Conservation (phyloP, 1,140 invertebrate species). For the Cherax quadricarinatus region DNA sequence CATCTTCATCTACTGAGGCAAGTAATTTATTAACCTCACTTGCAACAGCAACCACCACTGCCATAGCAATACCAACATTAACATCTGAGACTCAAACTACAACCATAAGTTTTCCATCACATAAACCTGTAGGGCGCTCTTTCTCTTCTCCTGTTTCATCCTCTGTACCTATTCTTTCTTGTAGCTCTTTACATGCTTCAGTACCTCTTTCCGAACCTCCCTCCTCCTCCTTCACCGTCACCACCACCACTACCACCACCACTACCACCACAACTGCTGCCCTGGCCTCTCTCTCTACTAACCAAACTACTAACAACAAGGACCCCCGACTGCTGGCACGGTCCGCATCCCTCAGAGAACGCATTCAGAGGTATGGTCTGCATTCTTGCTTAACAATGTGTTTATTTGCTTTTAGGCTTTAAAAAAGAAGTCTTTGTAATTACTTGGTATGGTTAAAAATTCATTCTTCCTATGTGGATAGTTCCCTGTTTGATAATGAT, state of each 20-base stretch:
- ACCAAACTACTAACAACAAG: constrained; percentile 69
- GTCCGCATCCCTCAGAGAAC: constrained; percentile 68
- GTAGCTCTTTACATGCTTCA: background rate
- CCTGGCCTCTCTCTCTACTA: constrained; percentile 69
- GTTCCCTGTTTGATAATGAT: background rate
- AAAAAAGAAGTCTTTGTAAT: background rate
- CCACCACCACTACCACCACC: constrained; percentile 21
- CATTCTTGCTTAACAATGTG: constrained; percentile 33
- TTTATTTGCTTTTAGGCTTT: constrained; percentile 27
- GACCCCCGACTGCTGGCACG: constrained; percentile 68
- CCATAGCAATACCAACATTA: constrained; percentile 7
- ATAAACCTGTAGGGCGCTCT: constrained; percentile 51
- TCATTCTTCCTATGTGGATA: background rate
- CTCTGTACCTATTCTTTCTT: background rate
- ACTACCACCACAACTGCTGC: constrained; percentile 47
- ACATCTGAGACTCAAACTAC: constrained; percentile 8
- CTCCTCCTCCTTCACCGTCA: constrained; percentile 35
- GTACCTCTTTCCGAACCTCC: constrained; percentile 25
- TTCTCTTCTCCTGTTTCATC: constrained; percentile 38
- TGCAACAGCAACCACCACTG: constrained; percentile 10
- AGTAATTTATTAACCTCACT: background rate
- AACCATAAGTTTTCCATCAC: constrained; percentile 5
- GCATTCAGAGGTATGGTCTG: constrained; percentile 67
- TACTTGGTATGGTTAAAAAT: background rate
- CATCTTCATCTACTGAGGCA: background rate